Evolutionary conservation across 2,113 vertebrate species (phyloP), one percentile per base, ranked within the genome.

Genomic region (Corydoras maculifer): DNA sequence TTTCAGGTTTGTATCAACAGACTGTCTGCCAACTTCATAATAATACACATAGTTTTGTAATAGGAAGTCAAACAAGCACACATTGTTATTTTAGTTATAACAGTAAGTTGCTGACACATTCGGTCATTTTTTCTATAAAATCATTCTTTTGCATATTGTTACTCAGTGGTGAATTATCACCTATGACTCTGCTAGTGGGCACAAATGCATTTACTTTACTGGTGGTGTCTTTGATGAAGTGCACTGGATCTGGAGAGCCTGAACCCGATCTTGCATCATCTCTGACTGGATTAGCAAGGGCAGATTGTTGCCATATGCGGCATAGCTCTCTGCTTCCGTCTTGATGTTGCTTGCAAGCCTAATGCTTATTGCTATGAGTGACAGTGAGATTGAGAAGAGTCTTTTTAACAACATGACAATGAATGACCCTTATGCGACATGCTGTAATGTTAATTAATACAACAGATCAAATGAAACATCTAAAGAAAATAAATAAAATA

Each of bases 221-320:
- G 9, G 73, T 69, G 76, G 79, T 72, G 82, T 78, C 82, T 85
- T 78, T 82, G 79, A 88, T 87, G 73, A 78, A 78, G 82, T 80
- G 62, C 29, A 77, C 54, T 79, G 75, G 84, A 85, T 84, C 80
- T 75, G 12, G 57, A 68, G 69, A 84, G 83, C 80, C 83, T 82
- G 84, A 84, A 88, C 85, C 82, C 80, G 82, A 85, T 86, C 85
- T 80, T 80, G 84, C 83, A 85, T 80, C 86, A 84, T 84, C 82
- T 82, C 82, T 55, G 79, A 68, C 69, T 66, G 83, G 83, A 87
- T 87, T 86, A 87, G 81, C 87, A 80, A 25, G 86, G 84, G 83
- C 86, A 87, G 86, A 89, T 89, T 86, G 87, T 86, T 89, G 85
- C 89, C 87, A 89, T 85, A 89, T 89, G 89, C 80, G 83, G 84